These are phyloP conservation scores for Temnothorax nylanderi DNA, from an alignment of 1,140 invertebrate genomes.

Conservation along the genomic window DNA sequence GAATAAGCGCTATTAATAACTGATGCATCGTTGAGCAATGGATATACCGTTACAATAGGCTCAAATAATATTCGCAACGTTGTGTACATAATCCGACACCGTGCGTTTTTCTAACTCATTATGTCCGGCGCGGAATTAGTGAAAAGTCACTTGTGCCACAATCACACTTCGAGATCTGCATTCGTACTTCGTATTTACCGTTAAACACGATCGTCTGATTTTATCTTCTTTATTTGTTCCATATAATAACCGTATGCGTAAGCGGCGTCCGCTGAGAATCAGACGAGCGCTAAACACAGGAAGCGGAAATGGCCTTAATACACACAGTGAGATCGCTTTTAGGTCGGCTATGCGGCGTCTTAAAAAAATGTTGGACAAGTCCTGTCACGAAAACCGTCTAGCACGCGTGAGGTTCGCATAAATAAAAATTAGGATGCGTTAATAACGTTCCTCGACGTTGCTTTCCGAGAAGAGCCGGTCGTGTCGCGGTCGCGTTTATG, in stretches of 20 bases:
- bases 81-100: neutral
- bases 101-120: slow-evolving; percentile 28
- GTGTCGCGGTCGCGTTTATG: slow-evolving; percentile 26
- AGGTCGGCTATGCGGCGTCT: neutral
- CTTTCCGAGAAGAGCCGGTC: slow-evolving; percentile 27
- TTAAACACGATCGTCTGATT: neutral
- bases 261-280: neutral
- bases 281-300: neutral
- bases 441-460: neutral
- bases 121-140: neutral
- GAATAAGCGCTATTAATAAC: slow-evolving; percentile 38
- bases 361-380: neutral
- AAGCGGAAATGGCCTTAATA: slow-evolving; percentile 30
- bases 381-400: neutral
- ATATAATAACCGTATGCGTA: slow-evolving; percentile 17
- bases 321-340: slow-evolving; percentile 3
- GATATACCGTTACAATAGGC: slow-evolving; percentile 16
- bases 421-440: slow-evolving; percentile 44
- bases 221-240: slow-evolving; percentile 7
- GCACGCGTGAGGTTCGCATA: neutral
- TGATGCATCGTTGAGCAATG: slow-evolving; percentile 29
- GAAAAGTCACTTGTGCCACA: slow-evolving; percentile 5
- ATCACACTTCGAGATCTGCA: neutral
- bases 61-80: neutral
- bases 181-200: neutral